Conservation (phyloP, 2,888 invertebrate species). For the Xanthostigma xanthostigma region DNA sequence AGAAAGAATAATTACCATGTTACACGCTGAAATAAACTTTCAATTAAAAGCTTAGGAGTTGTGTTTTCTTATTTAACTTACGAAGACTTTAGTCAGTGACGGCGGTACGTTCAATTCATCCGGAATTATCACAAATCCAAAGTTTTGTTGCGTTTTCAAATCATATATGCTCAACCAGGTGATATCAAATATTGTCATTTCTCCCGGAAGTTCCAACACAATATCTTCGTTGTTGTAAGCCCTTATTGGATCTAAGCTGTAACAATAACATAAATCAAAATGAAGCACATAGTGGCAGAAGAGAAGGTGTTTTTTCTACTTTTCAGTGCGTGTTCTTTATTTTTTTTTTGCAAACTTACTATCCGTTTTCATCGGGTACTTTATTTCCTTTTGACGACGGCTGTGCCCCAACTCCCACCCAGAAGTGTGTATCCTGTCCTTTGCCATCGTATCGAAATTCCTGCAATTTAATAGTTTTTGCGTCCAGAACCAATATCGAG, state of each 20-base stretch:
- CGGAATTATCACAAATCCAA: conserved; percentile 61
- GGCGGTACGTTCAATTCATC: conserved; percentile 77
- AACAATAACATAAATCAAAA: conserved; percentile 5
- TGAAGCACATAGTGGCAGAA: no score
- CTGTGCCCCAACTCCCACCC: conserved; percentile 79
- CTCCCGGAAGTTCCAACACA: conserved; percentile 62
- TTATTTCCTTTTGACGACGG: conserved; percentile 67
- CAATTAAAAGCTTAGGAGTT: neutral
- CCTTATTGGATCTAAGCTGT: conserved; percentile 64
- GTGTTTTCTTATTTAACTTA: conserved; percentile 16
- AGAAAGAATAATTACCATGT: conserved; percentile 6
- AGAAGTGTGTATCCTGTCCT: conserved; percentile 67
- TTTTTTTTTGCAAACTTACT: conserved; percentile 44
- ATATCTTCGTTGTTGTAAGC: conserved; percentile 59
- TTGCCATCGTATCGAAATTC: conserved; percentile 65
- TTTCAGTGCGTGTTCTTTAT: no score
- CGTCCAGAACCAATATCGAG: conserved; percentile 60
- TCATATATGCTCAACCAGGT: conserved; percentile 78
- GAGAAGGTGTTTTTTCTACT: no score
- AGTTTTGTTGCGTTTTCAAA: conserved; percentile 46
- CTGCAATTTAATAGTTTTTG: conserved; percentile 62
- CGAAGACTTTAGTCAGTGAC: conserved; percentile 48
- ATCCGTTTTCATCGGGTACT: conserved; percentile 83
- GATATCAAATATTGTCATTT: conserved; percentile 62
- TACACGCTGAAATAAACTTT: no score